Evolutionary conservation across 2,797 vertebrate genomes (phyloP).

Genomic region (Heterohyrax brucei): DNA sequence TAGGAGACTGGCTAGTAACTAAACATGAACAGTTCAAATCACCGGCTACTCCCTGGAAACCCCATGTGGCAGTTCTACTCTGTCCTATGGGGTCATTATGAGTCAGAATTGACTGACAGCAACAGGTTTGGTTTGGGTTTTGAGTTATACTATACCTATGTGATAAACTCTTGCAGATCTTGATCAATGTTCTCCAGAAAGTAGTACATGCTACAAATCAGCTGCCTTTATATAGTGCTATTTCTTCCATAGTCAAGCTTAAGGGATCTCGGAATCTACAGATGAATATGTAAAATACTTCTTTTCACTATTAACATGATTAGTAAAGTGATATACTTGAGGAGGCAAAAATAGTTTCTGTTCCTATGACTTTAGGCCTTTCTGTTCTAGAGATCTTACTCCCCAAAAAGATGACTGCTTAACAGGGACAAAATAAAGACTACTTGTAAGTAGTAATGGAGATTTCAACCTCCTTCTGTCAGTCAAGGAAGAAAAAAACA

Average conservation of each 20-base stretch:
- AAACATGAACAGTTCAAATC: too few relatives aligned
- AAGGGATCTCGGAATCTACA: background rate
- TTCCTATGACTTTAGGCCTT: background rate
- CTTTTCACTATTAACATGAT: background rate
- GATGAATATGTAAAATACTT: background rate
- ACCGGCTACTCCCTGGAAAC: too few relatives aligned
- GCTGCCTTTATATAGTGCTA: background rate
- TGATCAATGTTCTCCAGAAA: background rate
- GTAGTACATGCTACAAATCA: background rate
- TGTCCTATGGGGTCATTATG: too few relatives aligned
- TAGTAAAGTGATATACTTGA: background rate
- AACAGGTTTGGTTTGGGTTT: too few relatives aligned
- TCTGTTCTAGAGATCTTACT: background rate
- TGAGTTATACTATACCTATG: background rate
- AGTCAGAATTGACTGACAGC: too few relatives aligned
- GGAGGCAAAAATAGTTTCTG: background rate
- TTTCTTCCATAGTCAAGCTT: background rate
- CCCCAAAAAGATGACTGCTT: background rate
- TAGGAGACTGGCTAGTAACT: too few relatives aligned
- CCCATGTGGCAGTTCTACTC: too few relatives aligned
- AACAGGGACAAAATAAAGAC: background rate
- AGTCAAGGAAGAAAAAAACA: background rate
- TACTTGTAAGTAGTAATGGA: background rate
- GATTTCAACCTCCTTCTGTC: background rate
- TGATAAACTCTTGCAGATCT: background rate